Percentiles rank a stretch among this genome's conserved stretches.
Evolutionary conservation across 2,888 invertebrate genomes (phyloP).

Genomic region (Lasioglossum villosulum): DNA sequence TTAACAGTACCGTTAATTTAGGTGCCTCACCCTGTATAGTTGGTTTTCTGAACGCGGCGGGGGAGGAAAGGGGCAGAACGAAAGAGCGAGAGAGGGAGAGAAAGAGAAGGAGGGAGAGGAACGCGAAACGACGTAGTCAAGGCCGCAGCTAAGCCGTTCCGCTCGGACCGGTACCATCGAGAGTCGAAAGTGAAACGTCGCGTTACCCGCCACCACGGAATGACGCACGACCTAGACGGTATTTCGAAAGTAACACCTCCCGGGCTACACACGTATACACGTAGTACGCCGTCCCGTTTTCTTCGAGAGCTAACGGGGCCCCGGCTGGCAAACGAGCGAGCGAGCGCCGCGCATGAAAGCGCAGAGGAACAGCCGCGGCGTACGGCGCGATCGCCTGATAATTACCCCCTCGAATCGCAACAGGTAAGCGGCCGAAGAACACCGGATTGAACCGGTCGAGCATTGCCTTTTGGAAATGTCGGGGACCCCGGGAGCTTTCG

Average conservation of each 20-base stretch:
- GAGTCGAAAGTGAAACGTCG: slow-evolving; percentile 78
- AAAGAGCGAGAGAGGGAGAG: not conserved
- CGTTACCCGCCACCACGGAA: slow-evolving; percentile 52
- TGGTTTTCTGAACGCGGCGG: not conserved
- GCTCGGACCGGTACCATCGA: slow-evolving; percentile 70
- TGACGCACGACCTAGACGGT: slow-evolving; percentile 67
- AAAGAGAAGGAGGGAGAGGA: not conserved
- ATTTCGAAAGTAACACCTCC: slow-evolving; percentile 73
- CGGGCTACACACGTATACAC: slow-evolving; percentile 19
- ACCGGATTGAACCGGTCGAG: not conserved
- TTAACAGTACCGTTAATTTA: too few species aligned
- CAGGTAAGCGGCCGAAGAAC: slow-evolving; percentile 34
- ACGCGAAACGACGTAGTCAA: slow-evolving; percentile 65
- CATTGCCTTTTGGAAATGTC: not conserved
- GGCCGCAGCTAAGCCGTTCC: slow-evolving; percentile 68
- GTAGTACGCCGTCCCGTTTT: slow-evolving; percentile 55
- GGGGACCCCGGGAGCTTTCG: not conserved
- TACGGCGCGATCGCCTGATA: slow-evolving; percentile 26
- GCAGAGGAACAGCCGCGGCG: slow-evolving; percentile 2
- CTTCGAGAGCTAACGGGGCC: slow-evolving; percentile 9
- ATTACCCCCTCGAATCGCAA: slow-evolving; percentile 41
- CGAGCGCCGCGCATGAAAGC: slow-evolving; percentile 37
- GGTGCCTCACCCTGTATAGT: not conserved
- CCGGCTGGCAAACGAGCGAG: slow-evolving; percentile 16
- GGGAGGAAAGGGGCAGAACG: not conserved